Base-by-base conservation (phyloP, 2,888 invertebrate genomes). In the Aleiodes leptofemur region DNA sequence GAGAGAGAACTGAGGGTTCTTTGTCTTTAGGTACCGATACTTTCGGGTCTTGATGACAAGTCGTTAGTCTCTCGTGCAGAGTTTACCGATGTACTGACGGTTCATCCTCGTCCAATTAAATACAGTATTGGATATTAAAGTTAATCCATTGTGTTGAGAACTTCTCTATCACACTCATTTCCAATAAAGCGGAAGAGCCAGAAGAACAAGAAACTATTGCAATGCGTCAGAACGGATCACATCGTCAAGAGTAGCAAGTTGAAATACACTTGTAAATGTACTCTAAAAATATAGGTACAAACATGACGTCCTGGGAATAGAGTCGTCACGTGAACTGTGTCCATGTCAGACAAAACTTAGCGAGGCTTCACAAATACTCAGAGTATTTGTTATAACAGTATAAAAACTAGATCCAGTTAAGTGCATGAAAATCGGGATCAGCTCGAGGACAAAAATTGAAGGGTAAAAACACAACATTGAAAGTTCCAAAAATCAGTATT, bases 161-260 rank as follows among this genome's bases (percentile, higher is more conserved):
- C n/a, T n/a, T n/a, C n/a, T n/a, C n/a, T n/a, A n/a, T n/a, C n/a
- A n/a, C n/a, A n/a, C n/a, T n/a, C n/a, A n/a, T n/a, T n/a, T n/a
- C n/a, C n/a, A n/a, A n/a, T n/a, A n/a, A n/a, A n/a, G n/a, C n/a
- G n/a, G 31, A 31, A 31, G 31, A 5, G 31, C 5, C 31, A 31
- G 31, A 31, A 31, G 31, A n/a, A n/a, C n/a, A n/a, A n/a, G 31
- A 4, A 72, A 34, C 14, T 48, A 57, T 7, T 16, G 38, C 8
- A 31, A 43, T 38, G 38, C 53, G 53, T 72, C 11, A 34, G n/a
- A 64, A 51, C 34, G 16, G 64, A 53, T 51, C 51, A 23, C 53
- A 64, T 72, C 64, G 64, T 72, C 64, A 72, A 72, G 72, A 53
- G 72, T 72, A 72, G 72, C 64, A 38, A 64, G 43, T 50, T 53